Conservation (phyloP, 2,113 vertebrate species). For the Scopus umbretta region DNA sequence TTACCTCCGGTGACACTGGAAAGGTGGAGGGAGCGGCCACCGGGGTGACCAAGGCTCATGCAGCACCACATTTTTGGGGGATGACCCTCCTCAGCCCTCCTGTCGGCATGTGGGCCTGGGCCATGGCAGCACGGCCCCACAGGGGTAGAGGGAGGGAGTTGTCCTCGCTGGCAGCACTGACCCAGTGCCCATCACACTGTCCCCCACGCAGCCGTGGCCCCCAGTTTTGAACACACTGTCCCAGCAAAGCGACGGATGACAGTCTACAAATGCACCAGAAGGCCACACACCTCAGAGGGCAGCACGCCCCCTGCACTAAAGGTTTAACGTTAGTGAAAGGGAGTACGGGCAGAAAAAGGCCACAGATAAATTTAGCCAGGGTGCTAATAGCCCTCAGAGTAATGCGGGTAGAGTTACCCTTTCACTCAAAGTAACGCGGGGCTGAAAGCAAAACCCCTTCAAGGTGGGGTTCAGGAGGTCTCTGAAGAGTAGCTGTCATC, state of each 20-base stretch:
- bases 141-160: neutral
- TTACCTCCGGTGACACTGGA: neutral
- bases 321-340: neutral
- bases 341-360: neutral
- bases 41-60: neutral
- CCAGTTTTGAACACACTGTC: neutral
- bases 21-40: neutral
- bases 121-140: neutral
- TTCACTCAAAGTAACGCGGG: rapidly evolving
- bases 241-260: neutral
- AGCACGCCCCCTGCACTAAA: neutral
- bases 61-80: neutral
- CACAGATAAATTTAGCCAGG: neutral
- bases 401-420: neutral
- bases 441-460: neutral
- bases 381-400: neutral
- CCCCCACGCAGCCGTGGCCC: rapidly evolving
- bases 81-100: neutral
- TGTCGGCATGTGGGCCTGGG: rapidly evolving
- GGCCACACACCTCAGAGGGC: neutral
- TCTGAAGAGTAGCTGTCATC: neutral
- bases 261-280: neutral
- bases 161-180: neutral
- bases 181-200: rapidly evolving
- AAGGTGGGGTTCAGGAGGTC: neutral